Evolutionary conservation across 2,113 vertebrate genomes (phyloP).

Genomic region (Dasypus novemcinctus): DNA sequence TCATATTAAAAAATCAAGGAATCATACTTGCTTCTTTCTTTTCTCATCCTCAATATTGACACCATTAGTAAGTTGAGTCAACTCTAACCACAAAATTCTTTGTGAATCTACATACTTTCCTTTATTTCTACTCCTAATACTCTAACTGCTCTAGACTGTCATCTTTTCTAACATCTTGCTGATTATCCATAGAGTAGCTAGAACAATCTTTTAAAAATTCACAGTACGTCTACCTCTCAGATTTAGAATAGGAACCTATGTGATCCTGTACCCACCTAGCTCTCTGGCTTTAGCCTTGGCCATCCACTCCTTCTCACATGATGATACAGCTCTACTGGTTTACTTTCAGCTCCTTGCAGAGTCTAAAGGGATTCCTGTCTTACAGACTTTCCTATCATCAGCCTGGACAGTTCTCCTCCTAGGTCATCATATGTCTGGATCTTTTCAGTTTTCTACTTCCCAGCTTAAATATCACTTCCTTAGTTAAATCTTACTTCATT

Average conservation of each 20-base stretch:
- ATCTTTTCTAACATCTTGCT: neutral
- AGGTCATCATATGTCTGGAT: neutral
- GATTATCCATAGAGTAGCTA: neutral
- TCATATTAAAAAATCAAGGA: neutral
- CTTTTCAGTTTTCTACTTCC: neutral
- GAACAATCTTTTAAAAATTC: neutral
- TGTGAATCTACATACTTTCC: neutral
- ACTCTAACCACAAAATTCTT: neutral
- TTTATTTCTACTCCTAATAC: neutral
- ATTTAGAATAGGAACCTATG: neutral
- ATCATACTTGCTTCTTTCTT: neutral
- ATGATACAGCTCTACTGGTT: neutral
- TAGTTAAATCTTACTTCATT: neutral
- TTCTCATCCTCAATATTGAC: neutral
- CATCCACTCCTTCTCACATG: neutral
- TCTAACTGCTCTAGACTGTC: neutral
- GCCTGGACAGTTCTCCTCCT: neutral
- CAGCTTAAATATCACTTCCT: neutral
- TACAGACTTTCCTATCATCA: neutral
- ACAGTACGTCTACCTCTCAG: neutral
- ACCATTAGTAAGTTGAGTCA: neutral
- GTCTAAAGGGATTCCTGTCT: neutral
- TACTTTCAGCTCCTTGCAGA: neutral
- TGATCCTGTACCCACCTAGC: neutral
- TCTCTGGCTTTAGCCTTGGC: neutral